A percentile compares a stretch with the other conserved stretches of the same genome.
Evolutionary conservation across 2,113 vertebrate species (phyloP).

Genomic region (Canis aureus): DNA sequence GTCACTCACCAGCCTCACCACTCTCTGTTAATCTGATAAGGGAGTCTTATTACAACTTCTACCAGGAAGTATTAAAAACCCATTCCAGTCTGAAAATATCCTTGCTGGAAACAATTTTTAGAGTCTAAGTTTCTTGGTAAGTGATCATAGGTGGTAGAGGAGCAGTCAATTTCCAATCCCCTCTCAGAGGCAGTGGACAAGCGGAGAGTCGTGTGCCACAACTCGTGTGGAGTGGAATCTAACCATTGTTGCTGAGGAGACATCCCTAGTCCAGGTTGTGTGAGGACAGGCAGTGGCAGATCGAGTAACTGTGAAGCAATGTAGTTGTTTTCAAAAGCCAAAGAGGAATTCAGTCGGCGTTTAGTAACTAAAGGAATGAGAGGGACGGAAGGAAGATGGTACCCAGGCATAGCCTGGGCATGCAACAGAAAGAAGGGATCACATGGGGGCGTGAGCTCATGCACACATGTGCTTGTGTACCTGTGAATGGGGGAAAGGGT

Average conservation of each 20-base stretch:
- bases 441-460: neutral
- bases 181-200: neutral
- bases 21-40: neutral
- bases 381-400: no score
- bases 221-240: neutral
- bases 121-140: neutral
- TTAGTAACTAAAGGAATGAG: neutral
- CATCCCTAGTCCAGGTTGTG: rapidly evolving
- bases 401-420: neutral
- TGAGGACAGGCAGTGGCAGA: neutral
- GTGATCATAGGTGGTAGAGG: rapidly evolving
- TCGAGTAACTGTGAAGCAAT: rapidly evolving
- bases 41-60: neutral
- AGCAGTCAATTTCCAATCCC: neutral
- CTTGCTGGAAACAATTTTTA: neutral
- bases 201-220: rapidly evolving
- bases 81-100: neutral
- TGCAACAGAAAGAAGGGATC: neutral
- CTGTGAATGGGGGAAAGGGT: neutral
- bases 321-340: neutral
- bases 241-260: rapidly evolving
- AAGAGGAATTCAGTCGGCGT: neutral
- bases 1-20: neutral
- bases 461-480: neutral
- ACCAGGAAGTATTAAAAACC: neutral